A percentile compares a stretch with the other conserved stretches of the same genome.
Conservation (phyloP, 1,140 invertebrate species). For the Phocides pigmalion region DNA sequence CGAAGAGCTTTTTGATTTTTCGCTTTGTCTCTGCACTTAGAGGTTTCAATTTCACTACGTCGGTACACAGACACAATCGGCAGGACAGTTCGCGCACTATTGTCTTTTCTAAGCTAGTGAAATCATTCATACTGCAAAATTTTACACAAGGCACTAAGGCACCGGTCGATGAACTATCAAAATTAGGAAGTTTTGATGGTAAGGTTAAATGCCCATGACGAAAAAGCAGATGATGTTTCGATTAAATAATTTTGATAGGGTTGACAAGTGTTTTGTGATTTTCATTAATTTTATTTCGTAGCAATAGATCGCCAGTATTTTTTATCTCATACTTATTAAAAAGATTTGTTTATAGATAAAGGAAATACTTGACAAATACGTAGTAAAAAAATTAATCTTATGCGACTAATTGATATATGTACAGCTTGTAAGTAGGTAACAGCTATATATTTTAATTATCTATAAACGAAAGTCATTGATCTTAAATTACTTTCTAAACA, state of each 20-base stretch:
- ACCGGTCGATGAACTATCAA: conserved; percentile 21
- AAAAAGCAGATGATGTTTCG: conserved; percentile 38
- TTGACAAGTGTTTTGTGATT: conserved; percentile 2
- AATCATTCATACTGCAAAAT: conserved; percentile 69
- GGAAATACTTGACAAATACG: no score
- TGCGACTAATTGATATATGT: no score
- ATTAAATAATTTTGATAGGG: conserved; percentile 12
- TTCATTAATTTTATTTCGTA: conserved; percentile 22
- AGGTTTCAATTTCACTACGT: conserved; percentile 75
- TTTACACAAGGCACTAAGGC: conserved; percentile 20
- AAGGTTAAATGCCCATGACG: conserved; percentile 56
- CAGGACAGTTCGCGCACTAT: conserved; percentile 77
- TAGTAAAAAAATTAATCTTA: no score
- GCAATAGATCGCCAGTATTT: conserved; percentile 25
- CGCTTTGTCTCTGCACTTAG: conserved; percentile 68
- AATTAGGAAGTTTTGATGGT: conserved; percentile 18
- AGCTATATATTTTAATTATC: no score
- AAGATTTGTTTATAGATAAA: no score
- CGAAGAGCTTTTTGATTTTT: conserved; percentile 72
- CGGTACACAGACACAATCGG: conserved; percentile 74
- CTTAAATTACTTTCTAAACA: no score
- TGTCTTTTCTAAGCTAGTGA: conserved; percentile 67
- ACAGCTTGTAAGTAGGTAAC: no score
- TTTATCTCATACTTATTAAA: no score
- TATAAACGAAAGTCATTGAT: no score